Evolutionary conservation across 2,888 invertebrate species (phyloP).

Genomic region (Apodemia mormo): DNA sequence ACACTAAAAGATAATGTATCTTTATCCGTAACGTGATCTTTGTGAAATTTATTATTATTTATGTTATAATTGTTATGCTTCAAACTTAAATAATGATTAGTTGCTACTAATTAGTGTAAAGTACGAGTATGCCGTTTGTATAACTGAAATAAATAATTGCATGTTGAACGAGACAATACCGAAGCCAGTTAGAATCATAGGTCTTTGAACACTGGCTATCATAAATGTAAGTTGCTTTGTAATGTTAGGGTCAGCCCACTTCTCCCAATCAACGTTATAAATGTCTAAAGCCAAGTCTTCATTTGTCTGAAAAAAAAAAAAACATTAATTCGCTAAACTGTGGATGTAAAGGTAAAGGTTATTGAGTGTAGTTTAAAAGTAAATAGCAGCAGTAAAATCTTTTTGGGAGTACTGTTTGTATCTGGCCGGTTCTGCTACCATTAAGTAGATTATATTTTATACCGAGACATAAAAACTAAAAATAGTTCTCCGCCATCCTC

Average conservation of each 20-base stretch:
- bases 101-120: slow-evolving; percentile 58
- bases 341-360: no score
- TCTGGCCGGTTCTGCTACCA: no score
- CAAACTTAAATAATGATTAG: slow-evolving; percentile 26
- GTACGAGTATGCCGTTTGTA: slow-evolving; percentile 64
- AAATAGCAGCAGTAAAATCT: no score
- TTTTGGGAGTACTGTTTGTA: no score
- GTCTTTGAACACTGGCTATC: slow-evolving; percentile 56
- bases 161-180: slow-evolving; percentile 58
- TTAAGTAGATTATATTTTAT: no score
- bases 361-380: no score
- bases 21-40: no score
- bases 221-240: slow-evolving; percentile 54
- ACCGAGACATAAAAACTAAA: no score
- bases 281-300: slow-evolving; percentile 52
- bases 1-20: no score
- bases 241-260: slow-evolving; percentile 46
- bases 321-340: background rate
- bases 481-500: no score
- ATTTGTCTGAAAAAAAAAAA: slow-evolving; percentile 48
- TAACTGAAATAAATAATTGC: slow-evolving; percentile 61
- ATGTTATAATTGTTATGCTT: no score
- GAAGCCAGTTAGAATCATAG: slow-evolving; percentile 52
- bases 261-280: slow-evolving; percentile 54
- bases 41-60: no score